Percentiles rank a stretch among this genome's conserved stretches.
Evolutionary conservation across 1,140 invertebrate species (phyloP).

Genomic region (Pteromalus puparum): DNA sequence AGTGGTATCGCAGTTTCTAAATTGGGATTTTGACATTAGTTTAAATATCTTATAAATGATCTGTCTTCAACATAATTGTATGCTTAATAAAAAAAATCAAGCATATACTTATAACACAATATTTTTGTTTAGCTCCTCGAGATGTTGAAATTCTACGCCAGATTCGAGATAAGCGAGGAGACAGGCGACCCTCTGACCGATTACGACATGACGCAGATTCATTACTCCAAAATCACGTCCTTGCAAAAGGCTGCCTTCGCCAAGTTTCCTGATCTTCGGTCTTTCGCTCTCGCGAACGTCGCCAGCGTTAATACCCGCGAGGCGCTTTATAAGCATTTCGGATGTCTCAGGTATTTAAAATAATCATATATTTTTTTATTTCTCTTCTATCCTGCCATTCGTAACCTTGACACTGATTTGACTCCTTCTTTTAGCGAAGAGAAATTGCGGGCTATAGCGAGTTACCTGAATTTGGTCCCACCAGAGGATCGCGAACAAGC

Average conservation of each 20-base stretch:
- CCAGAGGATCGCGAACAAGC: constrained; percentile 81
- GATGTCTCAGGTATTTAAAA: constrained; percentile 79
- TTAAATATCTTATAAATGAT: too few species aligned
- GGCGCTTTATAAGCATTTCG: constrained; percentile 91
- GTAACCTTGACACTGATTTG: neutral
- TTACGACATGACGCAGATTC: constrained; percentile 93
- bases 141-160: constrained; percentile 96
- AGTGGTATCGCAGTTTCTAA: too few species aligned
- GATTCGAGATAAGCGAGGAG: constrained; percentile 98
- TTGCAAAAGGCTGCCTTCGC: constrained; percentile 94
- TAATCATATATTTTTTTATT: constrained; percentile 28
- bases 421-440: constrained; percentile 80
- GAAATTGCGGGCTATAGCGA: constrained; percentile 89
- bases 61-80: too few species aligned
- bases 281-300: constrained; percentile 95
- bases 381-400: neutral
- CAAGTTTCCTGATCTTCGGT: constrained; percentile 90
- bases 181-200: constrained; percentile 96
- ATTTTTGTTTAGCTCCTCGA: constrained; percentile 86
- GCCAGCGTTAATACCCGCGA: constrained; percentile 94
- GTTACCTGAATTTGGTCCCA: constrained; percentile 91
- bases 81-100: too few species aligned
- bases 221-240: constrained; percentile 93
- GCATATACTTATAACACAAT: neutral
- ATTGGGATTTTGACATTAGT: too few species aligned